A percentile compares a stretch with the other conserved stretches of the same genome.
Evolutionary conservation across 2,113 vertebrate species (phyloP).

Genomic region (Trogon surrucura): DNA sequence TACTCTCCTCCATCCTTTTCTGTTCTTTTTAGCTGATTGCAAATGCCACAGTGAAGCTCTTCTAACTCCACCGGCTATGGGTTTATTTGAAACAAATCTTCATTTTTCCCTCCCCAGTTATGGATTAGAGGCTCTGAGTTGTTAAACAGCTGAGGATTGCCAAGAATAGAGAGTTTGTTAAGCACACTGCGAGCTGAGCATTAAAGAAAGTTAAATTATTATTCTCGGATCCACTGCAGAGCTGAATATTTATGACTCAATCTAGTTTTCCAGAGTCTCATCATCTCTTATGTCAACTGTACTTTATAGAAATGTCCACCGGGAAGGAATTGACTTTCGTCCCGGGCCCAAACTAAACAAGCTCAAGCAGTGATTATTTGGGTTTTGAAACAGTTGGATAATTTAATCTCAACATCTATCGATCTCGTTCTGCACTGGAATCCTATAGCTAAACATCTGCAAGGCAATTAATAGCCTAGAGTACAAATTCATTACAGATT

Average conservation of each 20-base stretch:
- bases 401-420: constrained; percentile 52
- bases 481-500: constrained; percentile 18
- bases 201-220: constrained; percentile 48
- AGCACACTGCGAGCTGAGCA: constrained; percentile 9
- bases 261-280: constrained; percentile 54
- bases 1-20: neutral
- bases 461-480: constrained; percentile 4
- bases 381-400: constrained; percentile 33
- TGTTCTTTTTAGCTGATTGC: neutral
- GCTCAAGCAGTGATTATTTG: constrained; percentile 59
- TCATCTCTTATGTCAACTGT: constrained; percentile 48
- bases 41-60: constrained; percentile 10
- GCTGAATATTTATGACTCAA: constrained; percentile 60
- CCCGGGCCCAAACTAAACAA: constrained; percentile 24
- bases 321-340: constrained; percentile 62
- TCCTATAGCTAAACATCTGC: constrained; percentile 50
- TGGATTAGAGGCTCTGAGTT: constrained; percentile 53
- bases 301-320: constrained; percentile 44
- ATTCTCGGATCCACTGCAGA: neutral
- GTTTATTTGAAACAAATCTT: constrained; percentile 19
- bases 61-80: constrained; percentile 16
- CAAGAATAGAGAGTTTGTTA: constrained; percentile 40
- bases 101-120: constrained; percentile 50
- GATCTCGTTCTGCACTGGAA: constrained; percentile 39
- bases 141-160: constrained; percentile 38